Percentiles rank a stretch among this genome's conserved stretches.
Conservation (phyloP, 2,797 vertebrate species). For the Euphonia xanthogaster region DNA sequence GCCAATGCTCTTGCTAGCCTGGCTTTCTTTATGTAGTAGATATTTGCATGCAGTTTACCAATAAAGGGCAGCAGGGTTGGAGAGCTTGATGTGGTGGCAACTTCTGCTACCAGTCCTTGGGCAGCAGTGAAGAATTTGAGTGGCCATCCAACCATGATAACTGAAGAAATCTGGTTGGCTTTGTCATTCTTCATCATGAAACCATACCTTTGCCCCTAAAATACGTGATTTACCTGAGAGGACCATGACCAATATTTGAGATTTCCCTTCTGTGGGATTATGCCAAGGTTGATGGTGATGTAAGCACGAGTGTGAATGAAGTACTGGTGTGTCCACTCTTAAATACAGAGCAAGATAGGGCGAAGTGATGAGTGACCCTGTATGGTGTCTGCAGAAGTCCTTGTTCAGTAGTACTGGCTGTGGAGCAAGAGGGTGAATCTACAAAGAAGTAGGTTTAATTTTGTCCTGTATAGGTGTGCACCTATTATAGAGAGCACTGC, state of each 20-base stretch:
- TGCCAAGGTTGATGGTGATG: background rate
- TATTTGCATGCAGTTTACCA: background rate
- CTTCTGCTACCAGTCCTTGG: background rate
- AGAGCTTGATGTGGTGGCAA: background rate
- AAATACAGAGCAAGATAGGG: background rate
- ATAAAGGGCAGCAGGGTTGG: background rate
- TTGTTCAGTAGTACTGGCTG: background rate
- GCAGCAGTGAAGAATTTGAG: background rate
- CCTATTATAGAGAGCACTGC: background rate
- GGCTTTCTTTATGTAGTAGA: background rate
- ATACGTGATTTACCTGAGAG: background rate
- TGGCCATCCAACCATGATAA: background rate
- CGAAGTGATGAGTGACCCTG: background rate
- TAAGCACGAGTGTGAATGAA: fast-evolving
- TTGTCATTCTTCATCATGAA: background rate
- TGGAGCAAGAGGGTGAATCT: background rate
- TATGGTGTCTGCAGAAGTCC: background rate
- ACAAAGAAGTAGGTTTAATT: background rate
- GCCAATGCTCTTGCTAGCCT: background rate
- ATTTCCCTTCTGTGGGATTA: background rate
- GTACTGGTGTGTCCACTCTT: background rate
- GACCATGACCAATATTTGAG: background rate
- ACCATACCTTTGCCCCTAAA: background rate
- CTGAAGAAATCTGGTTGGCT: background rate
- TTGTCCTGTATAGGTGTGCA: background rate